These are phyloP conservation scores for Brachionus plicatilis DNA, from an alignment of 1,140 invertebrate species.

Conservation along the genomic window DNA sequence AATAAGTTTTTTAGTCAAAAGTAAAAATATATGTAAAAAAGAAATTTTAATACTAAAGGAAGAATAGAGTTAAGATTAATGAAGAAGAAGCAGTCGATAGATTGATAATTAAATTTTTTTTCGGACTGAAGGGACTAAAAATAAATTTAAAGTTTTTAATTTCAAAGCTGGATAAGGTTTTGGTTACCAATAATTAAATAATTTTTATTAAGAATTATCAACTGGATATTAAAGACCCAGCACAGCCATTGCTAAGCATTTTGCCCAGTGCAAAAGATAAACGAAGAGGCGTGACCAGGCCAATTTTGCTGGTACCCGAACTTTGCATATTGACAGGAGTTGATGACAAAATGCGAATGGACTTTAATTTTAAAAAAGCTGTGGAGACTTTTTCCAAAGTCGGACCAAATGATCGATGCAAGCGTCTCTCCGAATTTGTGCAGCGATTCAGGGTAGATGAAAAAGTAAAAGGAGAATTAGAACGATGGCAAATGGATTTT, in stretches of 20 bases:
- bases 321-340: slow-evolving; percentile 35
- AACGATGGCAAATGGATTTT: slow-evolving; percentile 37
- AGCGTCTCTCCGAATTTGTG: slow-evolving; percentile 6
- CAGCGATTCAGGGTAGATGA: not conserved
- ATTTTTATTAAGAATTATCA: not conserved
- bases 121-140: too few relatives aligned
- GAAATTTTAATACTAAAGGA: too few relatives aligned
- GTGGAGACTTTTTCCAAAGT: slow-evolving; percentile 1
- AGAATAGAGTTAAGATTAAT: too few relatives aligned
- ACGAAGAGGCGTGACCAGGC: slow-evolving; percentile 36
- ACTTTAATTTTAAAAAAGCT: slow-evolving; percentile 39
- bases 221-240: slow-evolving; percentile 56
- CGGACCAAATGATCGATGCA: slow-evolving; percentile 18
- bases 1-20: too few relatives aligned
- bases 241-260: slow-evolving; percentile 64
- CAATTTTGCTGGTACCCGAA: slow-evolving; percentile 37
- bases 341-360: slow-evolving; percentile 20
- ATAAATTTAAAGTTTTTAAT: too few relatives aligned
- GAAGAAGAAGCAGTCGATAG: too few relatives aligned
- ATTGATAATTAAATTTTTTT: too few relatives aligned
- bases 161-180: too few relatives aligned
- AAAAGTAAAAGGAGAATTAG: slow-evolving; percentile 15
- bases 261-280: slow-evolving; percentile 11
- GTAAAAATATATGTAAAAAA: too few relatives aligned
- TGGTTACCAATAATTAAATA: too few relatives aligned